These are phyloP conservation scores for Colinus virginianus DNA, from an alignment of 2,113 vertebrate genomes.

Conservation along the genomic window DNA sequence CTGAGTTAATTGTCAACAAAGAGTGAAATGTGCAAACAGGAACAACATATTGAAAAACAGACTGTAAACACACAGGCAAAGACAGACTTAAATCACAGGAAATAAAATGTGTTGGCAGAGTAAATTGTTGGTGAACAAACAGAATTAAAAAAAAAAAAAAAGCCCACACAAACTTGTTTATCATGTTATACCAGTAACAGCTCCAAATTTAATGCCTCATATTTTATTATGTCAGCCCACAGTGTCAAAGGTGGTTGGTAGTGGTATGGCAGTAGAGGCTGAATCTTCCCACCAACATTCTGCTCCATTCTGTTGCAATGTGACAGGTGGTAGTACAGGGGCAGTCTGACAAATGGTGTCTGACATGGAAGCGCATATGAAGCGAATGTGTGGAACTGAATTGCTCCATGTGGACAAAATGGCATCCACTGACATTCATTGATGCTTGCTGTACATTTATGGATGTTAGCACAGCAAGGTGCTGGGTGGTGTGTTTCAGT, in stretches of 20 bases:
- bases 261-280: background rate
- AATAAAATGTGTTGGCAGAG: conserved; percentile 47
- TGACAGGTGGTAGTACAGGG: background rate
- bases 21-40: conserved; percentile 44
- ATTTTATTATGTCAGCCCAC: background rate
- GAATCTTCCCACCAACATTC: background rate
- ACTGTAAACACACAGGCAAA: conserved; percentile 36
- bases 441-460: background rate
- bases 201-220: background rate
- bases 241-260: background rate
- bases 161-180: background rate
- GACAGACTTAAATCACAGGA: conserved; percentile 17
- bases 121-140: conserved; percentile 46
- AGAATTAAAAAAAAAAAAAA: background rate
- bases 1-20: conserved; percentile 65
- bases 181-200: background rate
- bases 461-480: background rate
- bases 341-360: background rate
- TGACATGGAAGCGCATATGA: background rate
- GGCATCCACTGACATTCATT: background rate
- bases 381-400: background rate
- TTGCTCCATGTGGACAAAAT: background rate
- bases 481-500: background rate
- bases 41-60: conserved; percentile 60
- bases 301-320: background rate